These are phyloP conservation scores for Typhlichthys eigenmanni DNA, from an alignment of 2,797 vertebrate genomes.

Conservation along the genomic window DNA sequence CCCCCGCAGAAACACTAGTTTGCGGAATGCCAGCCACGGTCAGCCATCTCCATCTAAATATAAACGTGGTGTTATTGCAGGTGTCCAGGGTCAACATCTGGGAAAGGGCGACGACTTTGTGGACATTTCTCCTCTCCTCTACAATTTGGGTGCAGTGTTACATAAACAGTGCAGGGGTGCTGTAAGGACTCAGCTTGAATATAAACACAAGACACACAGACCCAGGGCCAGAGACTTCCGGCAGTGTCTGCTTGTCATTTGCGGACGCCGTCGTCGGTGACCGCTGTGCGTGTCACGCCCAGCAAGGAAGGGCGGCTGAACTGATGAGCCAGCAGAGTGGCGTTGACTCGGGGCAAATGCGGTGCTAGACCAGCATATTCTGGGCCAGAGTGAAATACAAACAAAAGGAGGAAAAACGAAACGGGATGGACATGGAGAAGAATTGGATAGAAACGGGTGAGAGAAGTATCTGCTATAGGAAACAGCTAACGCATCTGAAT, in stretches of 20 bases:
- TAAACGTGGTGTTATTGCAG: constrained; percentile 60
- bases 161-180: constrained; percentile 1
- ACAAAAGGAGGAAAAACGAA: constrained; percentile 5
- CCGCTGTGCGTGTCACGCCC: constrained; percentile 22
- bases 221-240: background rate
- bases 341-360: too few species aligned
- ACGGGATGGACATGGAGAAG: background rate
- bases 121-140: constrained; percentile 37
- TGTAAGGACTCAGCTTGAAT: constrained; percentile 2
- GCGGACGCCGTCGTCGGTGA: constrained; percentile 38
- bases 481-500: background rate
- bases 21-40: constrained; percentile 49
- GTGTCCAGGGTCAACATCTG: constrained; percentile 44
- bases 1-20: constrained; percentile 23
- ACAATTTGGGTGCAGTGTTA: constrained; percentile 44
- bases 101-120: constrained; percentile 35
- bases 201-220: background rate
- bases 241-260: constrained; percentile 48
- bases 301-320: constrained; percentile 16
- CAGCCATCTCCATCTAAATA: constrained; percentile 50
- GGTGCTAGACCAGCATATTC: too few species aligned
- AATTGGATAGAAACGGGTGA: background rate
- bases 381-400: background rate
- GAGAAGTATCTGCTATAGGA: background rate
- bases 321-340: constrained; percentile 36